Evolutionary conservation across 2,888 invertebrate genomes (phyloP), one percentile per base, ranked within the genome.

Genomic region (Andrena marginata): DNA sequence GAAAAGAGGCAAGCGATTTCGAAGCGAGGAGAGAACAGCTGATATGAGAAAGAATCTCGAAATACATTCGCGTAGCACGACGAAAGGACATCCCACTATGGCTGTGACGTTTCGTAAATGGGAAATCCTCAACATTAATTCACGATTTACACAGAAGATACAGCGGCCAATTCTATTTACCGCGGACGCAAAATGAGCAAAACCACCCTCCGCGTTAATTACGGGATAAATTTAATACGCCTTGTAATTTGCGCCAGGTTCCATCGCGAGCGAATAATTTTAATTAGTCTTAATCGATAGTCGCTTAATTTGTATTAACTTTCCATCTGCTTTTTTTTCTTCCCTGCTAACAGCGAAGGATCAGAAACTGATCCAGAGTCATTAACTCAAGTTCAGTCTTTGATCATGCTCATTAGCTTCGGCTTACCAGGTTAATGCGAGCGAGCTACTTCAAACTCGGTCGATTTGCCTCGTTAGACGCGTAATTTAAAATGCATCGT

Each of bases 401-500:
- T 72, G 72, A 80, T 80, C 68, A 67, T 26, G 72, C 56, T 80
- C 80, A 80, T 80, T 80, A 80, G 77, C 72, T 62, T 31, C 80
- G 68, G 63, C 63, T 80, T 77, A 54, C 77, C 3, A 29, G 74
- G 64, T 81, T 81, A 81, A 81, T 74, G 81, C 68, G 42, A 42
- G 26, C 42, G 49, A 54, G 54, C 59, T 64, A 65, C 74, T 81
- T 64, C 62, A 73, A 68, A 10, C 51, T 26, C 33, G 82, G 51
- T 73, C 69, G 81, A 81, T 74, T 69, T 65, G 82, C 81, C 64
- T 81, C 74, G 69, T 81, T 81, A 81, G 69, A 80, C 74, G 69
- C 51, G 59, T 69, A 65, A 80, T 81, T 81, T 81, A 81, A 81
- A 81, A 81, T 74, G 59, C 81, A 69, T 69, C 81, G 74, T 49